Base-by-base conservation (phyloP, 2,888 invertebrate species). In the Pandemis corylana region DNA sequence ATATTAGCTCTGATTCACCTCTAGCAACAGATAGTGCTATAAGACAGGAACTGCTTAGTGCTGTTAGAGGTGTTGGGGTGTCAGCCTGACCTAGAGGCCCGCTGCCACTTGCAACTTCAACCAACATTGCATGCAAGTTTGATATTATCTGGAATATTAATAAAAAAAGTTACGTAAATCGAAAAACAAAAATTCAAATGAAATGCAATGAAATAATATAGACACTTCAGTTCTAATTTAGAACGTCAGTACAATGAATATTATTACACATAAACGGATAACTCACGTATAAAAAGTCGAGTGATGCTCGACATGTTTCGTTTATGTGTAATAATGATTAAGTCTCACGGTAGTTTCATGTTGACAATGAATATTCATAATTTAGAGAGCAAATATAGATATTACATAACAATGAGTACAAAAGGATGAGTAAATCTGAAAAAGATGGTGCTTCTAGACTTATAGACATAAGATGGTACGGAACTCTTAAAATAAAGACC, bases 1-100 rank as follows among this genome's bases (percentile, higher is more conserved):
- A 95, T 82, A 98, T 96, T 84, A 98, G 97, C 76, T 98, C 98
- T 10, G 99, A 98, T 87, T 99, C 98, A 5, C 99, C 99, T 72
- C 98, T 95, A 1, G 99, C 99, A 66, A 99, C 97, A 13, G 98
- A 98, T 76, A 99, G 94, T 71, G 98, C 98, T 70, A 99, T 95
- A 9, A 99, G 95, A 81, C 99, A 99, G 1, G 99, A 97, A 87
- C 98, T 98, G 68, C 99, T 98, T 76, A 98, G 96, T 5, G 98
- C 97, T 28, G 98, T 98, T 82, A 99, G 95, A 80, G 96, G 96
- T 77, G 95, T 96, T 15, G 97, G 96, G 81, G 95, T 94, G 2
- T 95, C 95, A 5, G 80, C 72, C 15, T 80, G 80, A 10, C 85
- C 88, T 12, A 78, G 77, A 1, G 85, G 81, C 0, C 84, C 80